These are phyloP conservation scores for Sciurus vulgaris DNA, from an alignment of 2,797 vertebrate genomes.

Conservation along the genomic window DNA sequence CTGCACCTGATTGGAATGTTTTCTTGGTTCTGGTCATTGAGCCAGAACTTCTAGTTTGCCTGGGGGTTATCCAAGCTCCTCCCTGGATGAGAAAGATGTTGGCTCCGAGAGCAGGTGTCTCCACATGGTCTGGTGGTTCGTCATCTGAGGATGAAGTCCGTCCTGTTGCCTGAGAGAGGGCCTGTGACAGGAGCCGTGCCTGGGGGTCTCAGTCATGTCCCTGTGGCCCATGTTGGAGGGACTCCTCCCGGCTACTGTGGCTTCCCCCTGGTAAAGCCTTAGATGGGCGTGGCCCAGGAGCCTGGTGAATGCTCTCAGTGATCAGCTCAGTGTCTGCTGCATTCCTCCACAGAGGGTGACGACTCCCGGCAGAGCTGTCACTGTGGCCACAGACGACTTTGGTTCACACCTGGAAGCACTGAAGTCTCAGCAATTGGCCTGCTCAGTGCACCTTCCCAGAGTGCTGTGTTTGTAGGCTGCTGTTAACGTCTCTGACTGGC, in stretches of 20 bases:
- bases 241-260: not conserved
- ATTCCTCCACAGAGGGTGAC: not conserved
- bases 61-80: not conserved
- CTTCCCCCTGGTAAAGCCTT: not conserved
- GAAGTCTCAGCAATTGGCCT: not conserved
- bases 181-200: not conserved
- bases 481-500: not conserved
- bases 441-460: not conserved
- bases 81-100: not conserved
- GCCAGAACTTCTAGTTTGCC: not conserved
- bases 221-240: not conserved
- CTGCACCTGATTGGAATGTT: not conserved
- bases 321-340: not conserved
- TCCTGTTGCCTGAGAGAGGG: no score
- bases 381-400: not conserved
- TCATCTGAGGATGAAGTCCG: not conserved
- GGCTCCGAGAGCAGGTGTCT: not conserved
- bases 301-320: not conserved
- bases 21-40: not conserved
- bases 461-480: no score
- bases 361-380: not conserved
- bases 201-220: not conserved
- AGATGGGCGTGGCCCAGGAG: accelerated
- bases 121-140: not conserved
- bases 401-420: not conserved